These are phyloP conservation scores for Melipona beecheii DNA, from an alignment of 2,888 invertebrate genomes.

Conservation along the genomic window DNA sequence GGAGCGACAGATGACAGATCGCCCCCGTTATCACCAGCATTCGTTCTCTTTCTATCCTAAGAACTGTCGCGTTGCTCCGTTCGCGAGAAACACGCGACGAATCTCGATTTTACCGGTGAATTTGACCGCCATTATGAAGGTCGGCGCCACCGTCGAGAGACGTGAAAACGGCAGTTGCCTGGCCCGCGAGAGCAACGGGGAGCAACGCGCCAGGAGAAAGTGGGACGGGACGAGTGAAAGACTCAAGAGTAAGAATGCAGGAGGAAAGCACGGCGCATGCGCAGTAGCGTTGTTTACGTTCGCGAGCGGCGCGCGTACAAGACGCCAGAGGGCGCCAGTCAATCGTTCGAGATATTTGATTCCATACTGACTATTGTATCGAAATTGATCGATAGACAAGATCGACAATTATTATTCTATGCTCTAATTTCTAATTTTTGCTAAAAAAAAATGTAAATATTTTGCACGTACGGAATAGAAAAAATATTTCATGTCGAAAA, in stretches of 20 bases:
- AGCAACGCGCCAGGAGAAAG: conserved; percentile 43
- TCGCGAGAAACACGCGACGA: conserved; percentile 22
- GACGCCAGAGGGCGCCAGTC: conserved; percentile 65
- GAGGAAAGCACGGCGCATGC: conserved; percentile 74
- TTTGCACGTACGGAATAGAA: too few relatives aligned
- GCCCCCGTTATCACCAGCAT: not conserved
- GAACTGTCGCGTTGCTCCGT: not conserved
- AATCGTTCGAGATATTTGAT: too few relatives aligned
- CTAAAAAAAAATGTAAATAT: too few relatives aligned
- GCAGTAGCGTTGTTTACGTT: conserved; percentile 81
- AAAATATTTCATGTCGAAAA: too few relatives aligned
- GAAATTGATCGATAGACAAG: too few relatives aligned
- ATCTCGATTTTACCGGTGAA: conserved; percentile 48
- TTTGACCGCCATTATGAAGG: conserved; percentile 64
- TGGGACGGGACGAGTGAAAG: conserved; percentile 21
- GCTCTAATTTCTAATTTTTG: too few relatives aligned
- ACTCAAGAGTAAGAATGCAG: conserved; percentile 51
- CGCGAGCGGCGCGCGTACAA: conserved; percentile 67
- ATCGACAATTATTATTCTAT: too few relatives aligned
- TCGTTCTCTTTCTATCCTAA: not conserved
- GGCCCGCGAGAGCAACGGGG: conserved; percentile 52
- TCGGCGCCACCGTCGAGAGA: conserved; percentile 63
- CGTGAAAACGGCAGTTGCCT: conserved; percentile 64
- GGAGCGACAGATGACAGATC: not conserved
- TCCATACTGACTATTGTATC: too few relatives aligned